Base-by-base conservation (phyloP, 2,888 invertebrate species). In the Euproctis similis region DNA sequence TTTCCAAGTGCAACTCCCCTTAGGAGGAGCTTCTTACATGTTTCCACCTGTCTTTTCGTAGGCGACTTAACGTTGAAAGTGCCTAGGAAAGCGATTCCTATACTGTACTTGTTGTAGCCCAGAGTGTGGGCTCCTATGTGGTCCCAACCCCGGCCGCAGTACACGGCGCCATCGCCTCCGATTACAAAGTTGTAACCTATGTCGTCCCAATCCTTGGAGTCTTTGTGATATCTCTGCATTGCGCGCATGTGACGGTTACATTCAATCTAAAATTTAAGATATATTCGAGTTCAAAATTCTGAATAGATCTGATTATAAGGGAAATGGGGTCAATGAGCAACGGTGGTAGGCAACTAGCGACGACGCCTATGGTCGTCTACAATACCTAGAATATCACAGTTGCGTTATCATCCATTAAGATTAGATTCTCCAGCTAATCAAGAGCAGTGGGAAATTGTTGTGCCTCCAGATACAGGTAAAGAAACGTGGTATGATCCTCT, bases 111-210 rank as follows among this genome's bases (percentile, higher is more conserved):
- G 57, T 93, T 92, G 56, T 87, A 92, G 21, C 88, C 85, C 19
- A 85, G 84, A 0, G 92, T 87, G 52, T 93, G 93, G 0, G 93
- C 90, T 0, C 93, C 94, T 22, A 88, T 76, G 33, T 70, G 66
- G 41, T 89, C 87, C 94, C 94, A 94, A 1, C 92, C 91, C 2
- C 93, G 87, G 0, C 91, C 93, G 42, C 86, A 87, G 59, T 92
- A 93, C 0, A 89, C 90, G 5, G 87, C 85, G 0, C 93, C 93
- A 55, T 93, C 93, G 3, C 92, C 93, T 0, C 92, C 94, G 1
- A 94, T 87, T 2, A 94, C 68, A 47, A 93, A 95, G 58, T 92
- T 94, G 61, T 92, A 94, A 0, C 84, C 89, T 11, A 93, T 92
- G 55, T 93, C 93, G 21, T 39, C 84, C 86, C 89, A 90, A 0